A percentile compares a stretch with the other conserved stretches of the same genome.
Conservation (phyloP, 2,888 invertebrate species). For the Tanypteryx hageni region DNA sequence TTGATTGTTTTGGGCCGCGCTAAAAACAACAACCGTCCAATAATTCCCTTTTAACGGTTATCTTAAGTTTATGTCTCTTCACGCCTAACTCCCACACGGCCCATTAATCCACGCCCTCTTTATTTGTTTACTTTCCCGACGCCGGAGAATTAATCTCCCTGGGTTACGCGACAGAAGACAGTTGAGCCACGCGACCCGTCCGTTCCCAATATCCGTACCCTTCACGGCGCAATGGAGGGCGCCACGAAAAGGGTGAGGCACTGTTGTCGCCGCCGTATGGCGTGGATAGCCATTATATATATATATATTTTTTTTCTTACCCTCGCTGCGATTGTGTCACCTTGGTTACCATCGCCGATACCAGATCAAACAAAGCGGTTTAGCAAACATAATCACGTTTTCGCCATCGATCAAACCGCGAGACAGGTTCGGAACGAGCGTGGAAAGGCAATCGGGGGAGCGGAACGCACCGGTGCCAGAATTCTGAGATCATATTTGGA, state of each 20-base stretch:
- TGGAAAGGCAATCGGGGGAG: too few species aligned
- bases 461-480: background rate
- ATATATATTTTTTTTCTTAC: background rate
- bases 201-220: background rate
- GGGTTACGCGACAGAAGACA: background rate
- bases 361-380: slow-evolving; percentile 4
- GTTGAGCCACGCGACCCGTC: background rate
- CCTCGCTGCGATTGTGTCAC: background rate
- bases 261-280: background rate
- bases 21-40: background rate
- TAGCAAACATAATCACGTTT: slow-evolving; percentile 11
- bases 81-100: background rate
- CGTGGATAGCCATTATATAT: background rate
- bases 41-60: background rate
- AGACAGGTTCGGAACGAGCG: background rate
- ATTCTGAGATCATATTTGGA: background rate
- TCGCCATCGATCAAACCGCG: background rate
- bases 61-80: background rate
- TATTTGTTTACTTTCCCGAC: background rate
- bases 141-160: background rate
- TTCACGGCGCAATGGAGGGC: background rate
- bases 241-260: background rate
- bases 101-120: background rate
- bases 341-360: background rate
- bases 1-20: too few species aligned